Evolutionary conservation across 2,797 vertebrate species (phyloP), one percentile per base, ranked within the genome.

Genomic region (Fundulus diaphanus): DNA sequence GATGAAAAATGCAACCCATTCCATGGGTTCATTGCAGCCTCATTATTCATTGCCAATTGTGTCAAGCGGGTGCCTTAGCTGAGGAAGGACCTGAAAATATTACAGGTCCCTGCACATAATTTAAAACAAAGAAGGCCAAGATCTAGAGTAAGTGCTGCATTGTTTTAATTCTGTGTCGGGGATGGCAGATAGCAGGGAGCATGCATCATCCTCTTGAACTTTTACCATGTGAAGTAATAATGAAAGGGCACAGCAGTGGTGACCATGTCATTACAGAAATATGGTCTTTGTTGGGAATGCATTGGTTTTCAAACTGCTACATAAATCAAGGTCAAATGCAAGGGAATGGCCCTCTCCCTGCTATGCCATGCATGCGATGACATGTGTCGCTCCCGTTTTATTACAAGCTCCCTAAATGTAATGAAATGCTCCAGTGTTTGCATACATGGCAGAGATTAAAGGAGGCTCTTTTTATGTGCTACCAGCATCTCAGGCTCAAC

Each of bases 1-100:
- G 79, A 85, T 88, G 73, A 91, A 91, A 90, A 91, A 90, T 87
- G 75, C 76, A 83, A 82, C 76, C 74, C 29, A 68, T 90, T 88
- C 85, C 72, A n/a, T 77, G 78, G 85, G 80, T 88, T 70, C 61
- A 51, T 68, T 54, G 63, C 75, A 72, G 85, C 57, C 85, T 91
- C 87, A 89, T 91, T 91, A 90, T 88, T 92, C 88, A 90, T 76
- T 61, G 84, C 80, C 77, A 71, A 78, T 27, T 46, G 72, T 89
- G 79, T 87, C 89, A 82, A 73, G 61, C 33, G 44, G 84, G 72
- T 87, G 81, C 76, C 73, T 68, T 71, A 78, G 79, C 65, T 74
- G 70, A 87, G 81, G 73, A 57, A 73, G 61, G 66, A 61, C 66
- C 0, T 7, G 80, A 76, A 88, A 82, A 91, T 86, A 90, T 88